phyloP scores from a whole-genome alignment of 2,888 invertebrate species.

The Steinernema carpocapsae region DNA sequence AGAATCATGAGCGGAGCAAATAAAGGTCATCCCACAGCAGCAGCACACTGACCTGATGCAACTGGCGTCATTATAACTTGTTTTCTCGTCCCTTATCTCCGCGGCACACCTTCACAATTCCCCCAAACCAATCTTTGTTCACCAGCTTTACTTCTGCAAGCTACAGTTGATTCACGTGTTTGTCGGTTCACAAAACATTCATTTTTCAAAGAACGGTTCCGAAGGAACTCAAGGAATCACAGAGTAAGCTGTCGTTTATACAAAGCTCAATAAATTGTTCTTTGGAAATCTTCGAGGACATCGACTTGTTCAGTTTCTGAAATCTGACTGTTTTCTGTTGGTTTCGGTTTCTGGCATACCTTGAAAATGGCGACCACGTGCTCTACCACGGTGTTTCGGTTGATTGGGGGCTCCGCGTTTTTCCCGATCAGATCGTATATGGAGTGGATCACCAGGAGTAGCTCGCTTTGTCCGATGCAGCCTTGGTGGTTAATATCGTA shows the following conservation, averaged over 20 bases:
- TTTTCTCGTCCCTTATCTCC: constrained; percentile 9
- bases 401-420: constrained; percentile 41
- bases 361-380: constrained; percentile 44
- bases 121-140: neutral
- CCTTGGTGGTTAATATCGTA: constrained; percentile 58
- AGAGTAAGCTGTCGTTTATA: constrained; percentile 30
- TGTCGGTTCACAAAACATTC: neutral
- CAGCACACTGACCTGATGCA: neutral
- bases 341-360: constrained; percentile 32
- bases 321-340: neutral
- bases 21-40: neutral
- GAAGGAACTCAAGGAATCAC: constrained; percentile 25
- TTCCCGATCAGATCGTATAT: constrained; percentile 47
- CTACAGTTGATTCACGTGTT: neutral
- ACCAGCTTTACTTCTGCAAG: neutral
- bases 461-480: constrained; percentile 42
- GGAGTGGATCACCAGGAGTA: constrained; percentile 42
- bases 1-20: neutral
- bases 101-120: constrained; percentile 8
- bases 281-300: constrained; percentile 13
- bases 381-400: constrained; percentile 39
- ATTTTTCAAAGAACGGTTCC: neutral
- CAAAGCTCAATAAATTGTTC: constrained; percentile 26
- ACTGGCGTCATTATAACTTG: neutral
- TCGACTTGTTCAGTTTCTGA: constrained; percentile 27